Percentiles rank a stretch among this genome's conserved stretches.
phyloP scores from a whole-genome alignment of 2,888 invertebrate species.

The Caenorhabditis drosophilae region DNA sequence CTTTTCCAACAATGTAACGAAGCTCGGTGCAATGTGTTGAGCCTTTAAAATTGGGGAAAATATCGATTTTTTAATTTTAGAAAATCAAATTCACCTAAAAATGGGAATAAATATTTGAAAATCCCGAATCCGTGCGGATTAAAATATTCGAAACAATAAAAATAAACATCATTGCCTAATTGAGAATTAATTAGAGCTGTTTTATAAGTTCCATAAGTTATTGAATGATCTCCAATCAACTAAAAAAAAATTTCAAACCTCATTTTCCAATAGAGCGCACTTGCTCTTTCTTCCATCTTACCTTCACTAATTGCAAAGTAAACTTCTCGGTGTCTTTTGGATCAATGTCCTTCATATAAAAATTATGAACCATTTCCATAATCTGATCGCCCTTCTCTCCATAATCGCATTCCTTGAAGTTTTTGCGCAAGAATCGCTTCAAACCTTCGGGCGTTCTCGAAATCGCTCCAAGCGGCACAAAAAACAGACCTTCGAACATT shows the following conservation, averaged over 20 bases:
- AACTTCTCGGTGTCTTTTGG: conserved; percentile 38
- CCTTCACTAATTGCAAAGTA: conserved; percentile 30
- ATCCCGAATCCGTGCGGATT: conserved; percentile 47
- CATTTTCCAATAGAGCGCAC: too few species aligned
- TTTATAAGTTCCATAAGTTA: conserved; percentile 34
- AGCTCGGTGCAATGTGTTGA: conserved; percentile 54
- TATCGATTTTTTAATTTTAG: not conserved
- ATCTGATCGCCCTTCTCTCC: conserved; percentile 19
- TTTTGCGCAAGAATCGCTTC: conserved; percentile 24
- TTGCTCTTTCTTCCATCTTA: too few species aligned
- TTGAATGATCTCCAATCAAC: conserved; percentile 43
- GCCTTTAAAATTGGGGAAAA: conserved; percentile 14
- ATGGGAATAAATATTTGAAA: conserved; percentile 45
- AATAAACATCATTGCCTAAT: conserved; percentile 45
- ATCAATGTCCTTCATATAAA: conserved; percentile 37
- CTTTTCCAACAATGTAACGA: conserved; percentile 53
- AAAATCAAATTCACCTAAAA: conserved; percentile 24
- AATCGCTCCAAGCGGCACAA: conserved; percentile 39
- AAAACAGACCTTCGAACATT: conserved; percentile 52
- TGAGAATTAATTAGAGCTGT: conserved; percentile 31
- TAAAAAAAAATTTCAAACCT: too few species aligned
- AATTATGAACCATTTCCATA: conserved; percentile 27
- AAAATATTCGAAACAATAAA: conserved; percentile 55
- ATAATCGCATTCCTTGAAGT: conserved; percentile 41
- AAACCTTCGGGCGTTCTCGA: conserved; percentile 30